phyloP scores from a whole-genome alignment of 2,888 invertebrate genomes.

The Patella caerulea region DNA sequence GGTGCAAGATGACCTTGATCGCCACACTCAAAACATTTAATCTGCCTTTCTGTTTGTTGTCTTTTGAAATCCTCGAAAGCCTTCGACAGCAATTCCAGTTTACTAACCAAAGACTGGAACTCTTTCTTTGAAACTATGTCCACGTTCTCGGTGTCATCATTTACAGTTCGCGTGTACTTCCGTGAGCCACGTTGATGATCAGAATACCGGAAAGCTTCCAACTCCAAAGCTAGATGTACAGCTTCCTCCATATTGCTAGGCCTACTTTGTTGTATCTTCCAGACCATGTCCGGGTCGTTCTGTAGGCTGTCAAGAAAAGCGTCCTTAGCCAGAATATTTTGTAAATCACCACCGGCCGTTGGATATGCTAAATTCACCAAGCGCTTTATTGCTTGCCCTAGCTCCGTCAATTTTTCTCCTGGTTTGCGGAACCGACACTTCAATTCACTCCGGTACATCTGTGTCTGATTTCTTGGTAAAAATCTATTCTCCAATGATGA shows the following conservation, averaged over 20 bases:
- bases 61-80: not conserved
- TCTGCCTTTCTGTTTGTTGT: not conserved
- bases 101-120: too few relatives aligned
- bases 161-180: not conserved
- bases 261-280: slow-evolving; percentile 1
- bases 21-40: not conserved
- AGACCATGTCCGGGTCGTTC: slow-evolving; percentile 5
- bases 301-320: not conserved
- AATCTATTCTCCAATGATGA: too few relatives aligned
- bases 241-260: slow-evolving; percentile 15
- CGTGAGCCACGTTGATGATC: not conserved
- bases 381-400: not conserved
- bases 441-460: not conserved
- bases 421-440: not conserved
- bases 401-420: not conserved
- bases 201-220: not conserved
- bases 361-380: slow-evolving; percentile 5
- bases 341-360: not conserved
- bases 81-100: too few relatives aligned
- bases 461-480: too few relatives aligned
- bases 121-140: too few relatives aligned
- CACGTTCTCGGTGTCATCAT: too few relatives aligned
- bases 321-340: slow-evolving; percentile 11
- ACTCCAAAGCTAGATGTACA: slow-evolving; percentile 10
- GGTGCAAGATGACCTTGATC: not conserved